phyloP scores from a whole-genome alignment of 2,888 invertebrate species.

The Mimas tiliae region DNA sequence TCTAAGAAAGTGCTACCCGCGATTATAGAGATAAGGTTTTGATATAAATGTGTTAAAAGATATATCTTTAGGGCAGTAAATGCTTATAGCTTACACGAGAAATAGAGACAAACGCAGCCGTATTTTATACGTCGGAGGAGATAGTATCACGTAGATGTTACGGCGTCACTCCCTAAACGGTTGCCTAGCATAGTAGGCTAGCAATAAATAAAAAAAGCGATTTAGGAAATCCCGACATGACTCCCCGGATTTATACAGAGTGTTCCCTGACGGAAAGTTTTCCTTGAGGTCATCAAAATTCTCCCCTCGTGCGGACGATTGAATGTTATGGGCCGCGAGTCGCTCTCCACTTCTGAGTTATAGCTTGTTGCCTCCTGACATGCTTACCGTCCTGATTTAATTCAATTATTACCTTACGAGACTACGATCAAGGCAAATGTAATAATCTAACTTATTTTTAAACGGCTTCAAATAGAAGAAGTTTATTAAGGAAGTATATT shows the following conservation, averaged over 20 bases:
- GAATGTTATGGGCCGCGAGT: slow-evolving; percentile 81
- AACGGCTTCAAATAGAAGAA: too few species aligned
- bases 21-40: neutral
- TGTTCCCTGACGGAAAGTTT: slow-evolving; percentile 75
- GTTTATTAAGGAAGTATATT: too few species aligned
- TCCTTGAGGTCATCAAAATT: slow-evolving; percentile 81
- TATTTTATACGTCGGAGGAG: slow-evolving; percentile 54
- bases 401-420: slow-evolving; percentile 59
- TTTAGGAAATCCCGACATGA: slow-evolving; percentile 81
- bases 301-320: slow-evolving; percentile 79
- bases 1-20: neutral
- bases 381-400: slow-evolving; percentile 72
- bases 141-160: slow-evolving; percentile 64
- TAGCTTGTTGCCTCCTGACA: slow-evolving; percentile 70
- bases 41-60: slow-evolving; percentile 15
- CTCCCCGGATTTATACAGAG: slow-evolving; percentile 80
- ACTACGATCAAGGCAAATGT: neutral
- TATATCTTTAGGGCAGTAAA: slow-evolving; percentile 20
- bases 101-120: slow-evolving; percentile 48
- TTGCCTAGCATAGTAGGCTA: slow-evolving; percentile 66
- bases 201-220: slow-evolving; percentile 81
- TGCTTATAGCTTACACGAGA: slow-evolving; percentile 31
- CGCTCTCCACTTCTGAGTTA: slow-evolving; percentile 76
- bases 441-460: too few species aligned
- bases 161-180: slow-evolving; percentile 71